Evolutionary conservation across 2,888 invertebrate genomes (phyloP), one percentile per base, ranked within the genome.

Genomic region (Perithous albicinctus): DNA sequence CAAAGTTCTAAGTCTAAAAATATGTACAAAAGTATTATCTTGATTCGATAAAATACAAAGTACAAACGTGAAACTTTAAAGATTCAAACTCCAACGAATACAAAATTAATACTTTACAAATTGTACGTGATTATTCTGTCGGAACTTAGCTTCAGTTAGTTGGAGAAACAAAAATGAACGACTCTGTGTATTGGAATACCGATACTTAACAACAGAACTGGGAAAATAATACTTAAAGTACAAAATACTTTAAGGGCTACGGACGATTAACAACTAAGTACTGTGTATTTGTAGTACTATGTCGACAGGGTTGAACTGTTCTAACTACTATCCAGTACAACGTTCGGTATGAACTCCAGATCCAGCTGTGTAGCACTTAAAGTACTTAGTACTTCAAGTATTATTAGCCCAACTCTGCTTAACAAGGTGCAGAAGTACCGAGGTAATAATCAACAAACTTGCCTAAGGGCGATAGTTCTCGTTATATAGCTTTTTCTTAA

Each of bases 361-460:
- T n/a, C n/a, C n/a, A n/a, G n/a, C n/a, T n/a, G n/a, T n/a, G n/a
- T n/a, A n/a, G n/a, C n/a, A n/a, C n/a, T n/a, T n/a, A n/a, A n/a
- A n/a, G n/a, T n/a, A n/a, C n/a, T n/a, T n/a, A n/a, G n/a, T n/a
- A n/a, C n/a, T n/a, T n/a, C n/a, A n/a, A n/a, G n/a, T n/a, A n/a
- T n/a, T n/a, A n/a, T n/a, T n/a, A n/a, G n/a, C n/a, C n/a, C n/a
- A n/a, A n/a, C 41, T 41, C 10, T 41, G n/a, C 41, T 41, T 46
- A 48, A 12, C 23, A 20, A 23, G 23, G 12, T n/a, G 23, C 32
- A 6, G 26, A 15, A 29, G 56, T 56, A 15, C 15, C 32, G 10
- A n/a, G 56, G 8, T 56, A n/a, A 35, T 61, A 20, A 61, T 61
- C 20, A 61, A 38, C 29, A 15, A 56, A 26, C 12, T 29, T n/a